Base-by-base conservation (phyloP, 2,113 vertebrate genomes). In the Microcebus lehilahytsara region DNA sequence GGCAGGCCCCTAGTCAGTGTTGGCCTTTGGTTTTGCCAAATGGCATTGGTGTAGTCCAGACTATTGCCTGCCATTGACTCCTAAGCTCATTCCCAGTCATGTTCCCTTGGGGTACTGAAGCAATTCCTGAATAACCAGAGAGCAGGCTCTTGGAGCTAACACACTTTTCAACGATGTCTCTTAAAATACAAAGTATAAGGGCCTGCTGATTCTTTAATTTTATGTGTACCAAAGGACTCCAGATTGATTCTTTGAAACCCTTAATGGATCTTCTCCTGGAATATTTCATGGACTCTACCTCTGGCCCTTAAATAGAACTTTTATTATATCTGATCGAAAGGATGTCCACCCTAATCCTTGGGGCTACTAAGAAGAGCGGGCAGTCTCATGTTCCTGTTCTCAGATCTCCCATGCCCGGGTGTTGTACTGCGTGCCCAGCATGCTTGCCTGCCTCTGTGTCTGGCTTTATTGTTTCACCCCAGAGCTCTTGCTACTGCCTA, bases 391-490 rank as follows among this genome's bases (percentile, higher is more conserved):
- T 25, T 27, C 2, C 20, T 1, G 16, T 32, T 53, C 20, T 6
- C 3, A 4, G 34, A 7, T 37, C 46, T 37, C 16, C 2, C 2
- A 13, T 3, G 8, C 3, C 49, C 56, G 5, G 32, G 9, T 32
- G 17, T 37, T 32, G 17, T 42, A 0, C 5, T 25, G 71, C 27
- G 1, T 0, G 0, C 1, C 32, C 0, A 0, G 13, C 0, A 9
- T 13, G 46, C 46, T 74, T 53, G 58, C 58, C 66, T 91, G 32
- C 34, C 69, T 34, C 12, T 23, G 20, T 23, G 37, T 37, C 25
- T 69, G 11, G 17, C 49, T 62, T 86, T 22, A 3, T 3, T 12
- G 67, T 42, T 62, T 51, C 22, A 11, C 20, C 30, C 4, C 37
- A 46, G 34, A 60, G 67, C 56, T 46, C 53, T 51, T 13, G 53